Conservation (phyloP, 2,797 vertebrate genomes). For the Pipistrellus nathusii region DNA sequence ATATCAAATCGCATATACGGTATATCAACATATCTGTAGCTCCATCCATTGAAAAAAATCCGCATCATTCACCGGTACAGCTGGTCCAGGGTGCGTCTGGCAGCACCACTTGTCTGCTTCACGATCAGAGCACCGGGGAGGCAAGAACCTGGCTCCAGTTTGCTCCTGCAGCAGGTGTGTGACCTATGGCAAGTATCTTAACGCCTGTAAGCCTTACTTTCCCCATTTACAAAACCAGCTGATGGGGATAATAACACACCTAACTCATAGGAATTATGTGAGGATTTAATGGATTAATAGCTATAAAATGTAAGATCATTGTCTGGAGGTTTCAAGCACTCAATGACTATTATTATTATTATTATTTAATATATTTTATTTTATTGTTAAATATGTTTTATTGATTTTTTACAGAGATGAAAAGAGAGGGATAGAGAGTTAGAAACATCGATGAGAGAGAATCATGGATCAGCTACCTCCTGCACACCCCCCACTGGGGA, state of each 20-base stretch:
- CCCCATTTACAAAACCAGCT: neutral
- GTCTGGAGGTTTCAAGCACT: neutral
- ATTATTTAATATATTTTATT: no score
- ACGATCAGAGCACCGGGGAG: neutral
- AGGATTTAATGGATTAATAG: neutral
- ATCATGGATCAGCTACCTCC: no score
- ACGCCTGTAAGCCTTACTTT: neutral
- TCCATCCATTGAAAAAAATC: no score
- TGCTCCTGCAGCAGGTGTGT: neutral
- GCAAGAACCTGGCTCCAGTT: neutral
- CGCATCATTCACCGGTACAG: no score
- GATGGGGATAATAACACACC: neutral
- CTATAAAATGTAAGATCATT: neutral
- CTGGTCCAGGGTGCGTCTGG: neutral
- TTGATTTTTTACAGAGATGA: no score
- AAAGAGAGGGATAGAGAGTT: no score
- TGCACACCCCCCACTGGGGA: no score
- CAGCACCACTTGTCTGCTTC: neutral
- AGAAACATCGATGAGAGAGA: no score
- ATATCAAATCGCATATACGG: no score
- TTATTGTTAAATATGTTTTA: no score
- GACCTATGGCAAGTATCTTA: neutral
- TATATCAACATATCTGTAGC: no score
- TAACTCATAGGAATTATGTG: neutral
- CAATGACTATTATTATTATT: neutral